phyloP scores from a whole-genome alignment of 1,140 invertebrate genomes.

The Eriocheir sinensis region DNA sequence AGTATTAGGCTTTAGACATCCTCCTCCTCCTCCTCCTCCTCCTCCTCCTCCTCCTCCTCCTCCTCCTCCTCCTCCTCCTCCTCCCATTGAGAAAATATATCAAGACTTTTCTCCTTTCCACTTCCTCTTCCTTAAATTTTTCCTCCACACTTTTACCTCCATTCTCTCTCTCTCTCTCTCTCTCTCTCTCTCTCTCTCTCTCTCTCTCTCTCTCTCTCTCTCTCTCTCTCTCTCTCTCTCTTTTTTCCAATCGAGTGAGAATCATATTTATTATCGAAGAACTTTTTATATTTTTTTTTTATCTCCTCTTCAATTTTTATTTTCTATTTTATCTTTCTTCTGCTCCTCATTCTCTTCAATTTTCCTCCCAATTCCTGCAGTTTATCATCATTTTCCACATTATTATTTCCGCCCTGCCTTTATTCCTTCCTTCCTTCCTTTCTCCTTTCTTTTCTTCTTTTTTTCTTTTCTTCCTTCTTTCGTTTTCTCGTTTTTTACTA shows the following conservation, averaged over 20 bases:
- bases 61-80: not conserved
- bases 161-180: not conserved
- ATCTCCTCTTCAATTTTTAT: not conserved
- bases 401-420: not conserved
- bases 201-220: not conserved
- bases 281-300: not conserved
- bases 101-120: not conserved
- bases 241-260: not conserved
- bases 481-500: not conserved
- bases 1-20: no score
- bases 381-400: not conserved
- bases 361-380: not conserved
- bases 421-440: not conserved
- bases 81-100: no score
- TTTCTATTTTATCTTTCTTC: not conserved
- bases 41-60: conserved; percentile 1
- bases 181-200: not conserved
- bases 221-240: conserved; percentile 38
- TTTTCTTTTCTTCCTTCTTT: not conserved
- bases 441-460: not conserved
- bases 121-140: not conserved
- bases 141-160: not conserved
- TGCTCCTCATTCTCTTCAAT: not conserved
- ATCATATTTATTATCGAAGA: not conserved
- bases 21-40: not conserved